phyloP scores from a whole-genome alignment of 1,140 invertebrate genomes.

The Cyclargus thomasi region DNA sequence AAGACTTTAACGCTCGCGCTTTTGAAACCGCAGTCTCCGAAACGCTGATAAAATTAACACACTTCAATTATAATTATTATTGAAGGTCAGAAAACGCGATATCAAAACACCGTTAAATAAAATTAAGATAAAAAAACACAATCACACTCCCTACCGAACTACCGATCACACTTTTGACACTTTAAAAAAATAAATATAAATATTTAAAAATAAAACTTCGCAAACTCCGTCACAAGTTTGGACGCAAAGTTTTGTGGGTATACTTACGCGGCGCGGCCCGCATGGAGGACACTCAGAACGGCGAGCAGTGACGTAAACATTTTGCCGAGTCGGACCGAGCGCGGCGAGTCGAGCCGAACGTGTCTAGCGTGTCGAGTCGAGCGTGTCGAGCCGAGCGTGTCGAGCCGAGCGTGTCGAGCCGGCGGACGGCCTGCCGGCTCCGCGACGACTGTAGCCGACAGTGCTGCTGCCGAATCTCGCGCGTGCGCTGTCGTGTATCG shows the following conservation, averaged over 20 bases:
- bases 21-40: no score
- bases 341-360: slow-evolving; percentile 18
- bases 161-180: no score
- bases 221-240: not conserved
- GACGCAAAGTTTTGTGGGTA: slow-evolving; percentile 7
- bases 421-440: slow-evolving; percentile 35
- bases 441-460: slow-evolving; percentile 20
- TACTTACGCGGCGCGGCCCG: slow-evolving; percentile 62
- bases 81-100: no score
- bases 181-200: no score
- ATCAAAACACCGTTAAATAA: no score
- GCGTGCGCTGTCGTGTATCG: slow-evolving; percentile 52
- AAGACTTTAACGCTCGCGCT: no score
- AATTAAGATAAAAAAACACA: no score
- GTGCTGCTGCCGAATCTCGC: slow-evolving; percentile 27
- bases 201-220: no score
- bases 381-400: slow-evolving; percentile 19
- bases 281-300: slow-evolving; percentile 50
- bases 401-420: slow-evolving; percentile 14
- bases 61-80: no score
- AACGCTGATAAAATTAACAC: no score
- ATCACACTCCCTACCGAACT: no score
- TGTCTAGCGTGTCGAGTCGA: no score
- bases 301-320: slow-evolving; percentile 30
- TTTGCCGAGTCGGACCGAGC: not conserved